Evolutionary conservation across 92 coral and sea anemone species (phyloP).

Genomic region (Nematostella vectensis): DNA sequence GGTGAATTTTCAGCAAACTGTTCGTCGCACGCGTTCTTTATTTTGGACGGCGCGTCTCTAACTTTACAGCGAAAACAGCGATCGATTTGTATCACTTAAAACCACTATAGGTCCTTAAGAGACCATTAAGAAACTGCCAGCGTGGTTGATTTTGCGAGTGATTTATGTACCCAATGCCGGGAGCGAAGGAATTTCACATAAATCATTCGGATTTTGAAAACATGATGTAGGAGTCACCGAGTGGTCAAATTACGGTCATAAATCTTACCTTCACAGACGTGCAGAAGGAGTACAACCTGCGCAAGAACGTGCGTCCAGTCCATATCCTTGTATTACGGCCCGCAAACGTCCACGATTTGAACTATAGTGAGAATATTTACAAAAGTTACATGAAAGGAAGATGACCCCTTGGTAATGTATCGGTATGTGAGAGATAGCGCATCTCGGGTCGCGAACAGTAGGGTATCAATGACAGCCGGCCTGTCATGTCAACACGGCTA

Average conservation of each 20-base stretch:
- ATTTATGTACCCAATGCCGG: constrained; percentile 45
- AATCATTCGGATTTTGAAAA: constrained; percentile 36
- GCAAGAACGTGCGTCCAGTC: not conserved
- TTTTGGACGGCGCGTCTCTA: too few relatives aligned
- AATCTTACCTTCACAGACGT: not conserved
- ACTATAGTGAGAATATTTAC: not conserved
- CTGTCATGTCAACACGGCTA: constrained; percentile 31
- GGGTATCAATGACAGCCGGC: constrained; percentile 10
- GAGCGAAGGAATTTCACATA: constrained; percentile 60
- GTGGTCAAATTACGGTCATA: constrained; percentile 45
- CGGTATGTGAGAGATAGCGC: constrained; percentile 22
- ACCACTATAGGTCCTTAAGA: constrained; percentile 17
- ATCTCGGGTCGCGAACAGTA: not conserved
- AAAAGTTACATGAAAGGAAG: not conserved
- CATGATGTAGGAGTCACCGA: not conserved
- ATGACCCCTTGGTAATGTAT: constrained; percentile 8
- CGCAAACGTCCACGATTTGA: not conserved
- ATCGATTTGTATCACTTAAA: constrained; percentile 17
- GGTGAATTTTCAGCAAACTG: too few relatives aligned
- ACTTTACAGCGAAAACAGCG: constrained; percentile 1
- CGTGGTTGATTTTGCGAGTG: constrained; percentile 29
- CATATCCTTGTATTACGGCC: not conserved
- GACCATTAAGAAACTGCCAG: constrained; percentile 37
- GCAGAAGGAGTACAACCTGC: not conserved
- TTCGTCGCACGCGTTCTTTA: too few relatives aligned